A percentile compares a stretch with the other conserved stretches of the same genome.
Evolutionary conservation across 2,888 invertebrate genomes (phyloP).

Genomic region (Epirrita christyi): DNA sequence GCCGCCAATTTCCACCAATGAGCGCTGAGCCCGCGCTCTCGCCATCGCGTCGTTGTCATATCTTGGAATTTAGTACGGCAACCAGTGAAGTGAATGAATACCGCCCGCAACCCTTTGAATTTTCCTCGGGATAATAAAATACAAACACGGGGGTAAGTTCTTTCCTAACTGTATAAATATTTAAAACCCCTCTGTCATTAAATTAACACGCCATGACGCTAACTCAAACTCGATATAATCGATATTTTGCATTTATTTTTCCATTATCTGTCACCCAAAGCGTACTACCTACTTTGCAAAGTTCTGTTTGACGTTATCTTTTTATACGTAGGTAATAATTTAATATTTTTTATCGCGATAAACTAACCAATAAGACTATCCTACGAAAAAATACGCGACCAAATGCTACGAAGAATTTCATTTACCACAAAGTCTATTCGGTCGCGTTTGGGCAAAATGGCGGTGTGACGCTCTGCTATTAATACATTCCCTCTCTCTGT

Average conservation of each 20-base stretch:
- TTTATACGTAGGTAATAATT: conserved; percentile 28
- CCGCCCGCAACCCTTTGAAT: conserved; percentile 79
- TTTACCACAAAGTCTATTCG: conserved; percentile 62
- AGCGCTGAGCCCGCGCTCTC: conserved; percentile 78
- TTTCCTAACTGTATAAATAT: conserved; percentile 25
- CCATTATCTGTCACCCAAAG: conserved; percentile 45
- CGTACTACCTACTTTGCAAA: conserved; percentile 15
- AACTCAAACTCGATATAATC: conserved; percentile 28
- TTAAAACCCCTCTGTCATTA: conserved; percentile 32
- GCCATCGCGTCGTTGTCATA: conserved; percentile 82
- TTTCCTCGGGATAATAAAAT: conserved; percentile 70
- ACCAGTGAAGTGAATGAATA: conserved; percentile 82
- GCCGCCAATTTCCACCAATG: conserved; percentile 82
- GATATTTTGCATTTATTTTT: conserved; percentile 60
- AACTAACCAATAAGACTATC: conserved; percentile 1
- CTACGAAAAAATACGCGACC: conserved; percentile 31
- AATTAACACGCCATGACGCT: conserved; percentile 44
- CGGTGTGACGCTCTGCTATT: conserved; percentile 75
- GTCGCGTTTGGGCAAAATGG: conserved; percentile 79
- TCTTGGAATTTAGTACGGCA: conserved; percentile 83
- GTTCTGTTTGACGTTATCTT: conserved; percentile 5
- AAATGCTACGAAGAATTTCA: conserved; percentile 53
- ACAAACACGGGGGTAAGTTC: conserved; percentile 66
- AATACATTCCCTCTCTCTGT: conserved; percentile 69
- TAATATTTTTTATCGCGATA: not conserved